Evolutionary conservation across 1,140 invertebrate species (phyloP), one percentile per base, ranked within the genome.

Genomic region (Papilio glaucus): DNA sequence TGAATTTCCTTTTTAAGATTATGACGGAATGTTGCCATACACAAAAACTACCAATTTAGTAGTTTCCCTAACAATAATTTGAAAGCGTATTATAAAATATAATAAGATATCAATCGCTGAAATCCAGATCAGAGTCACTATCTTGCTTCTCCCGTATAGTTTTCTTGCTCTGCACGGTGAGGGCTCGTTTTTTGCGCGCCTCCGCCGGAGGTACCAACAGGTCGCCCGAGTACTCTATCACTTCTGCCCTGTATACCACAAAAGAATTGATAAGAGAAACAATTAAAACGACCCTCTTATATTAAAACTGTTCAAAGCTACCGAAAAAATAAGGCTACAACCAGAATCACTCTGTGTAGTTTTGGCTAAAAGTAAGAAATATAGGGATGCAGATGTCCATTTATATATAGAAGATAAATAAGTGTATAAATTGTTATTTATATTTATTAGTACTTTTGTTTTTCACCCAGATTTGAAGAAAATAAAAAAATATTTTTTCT

Each of bases 151-250:
- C 94, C 2, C 95, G 93, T 72, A 96, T 96, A 0, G 95, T 96
- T 83, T 96, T 96, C 80, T 93, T 92, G 76, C 94, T 93, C 73
- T 95, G 94, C 9, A 93, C 80, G 18, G 89, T 83, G 13, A 93
- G 85, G 1, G 93, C 84, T 70, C 94, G 94, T 24, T 92, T 67
- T 73, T 94, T 94, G 72, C 94, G 94, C 5, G 88, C 93, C 29
- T 94, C 88, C 75, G 95, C 94, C 1, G 96, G 96, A 5, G 96
- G 96, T 24, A 94, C 90, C 57, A 95, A 79, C 0, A 98, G 91
- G 88, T 98, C 97, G 0, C 97, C 98, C 21, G 93, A 94, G 84
- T 98, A 98, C 60, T 96, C 95, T 61, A 99, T 97, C 8, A 96
- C 95, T 33, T 95, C 95, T 0, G 95, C 84, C 65, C 92, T 93